Conservation (phyloP, 2,113 vertebrate genomes). For the Tyto alba region DNA sequence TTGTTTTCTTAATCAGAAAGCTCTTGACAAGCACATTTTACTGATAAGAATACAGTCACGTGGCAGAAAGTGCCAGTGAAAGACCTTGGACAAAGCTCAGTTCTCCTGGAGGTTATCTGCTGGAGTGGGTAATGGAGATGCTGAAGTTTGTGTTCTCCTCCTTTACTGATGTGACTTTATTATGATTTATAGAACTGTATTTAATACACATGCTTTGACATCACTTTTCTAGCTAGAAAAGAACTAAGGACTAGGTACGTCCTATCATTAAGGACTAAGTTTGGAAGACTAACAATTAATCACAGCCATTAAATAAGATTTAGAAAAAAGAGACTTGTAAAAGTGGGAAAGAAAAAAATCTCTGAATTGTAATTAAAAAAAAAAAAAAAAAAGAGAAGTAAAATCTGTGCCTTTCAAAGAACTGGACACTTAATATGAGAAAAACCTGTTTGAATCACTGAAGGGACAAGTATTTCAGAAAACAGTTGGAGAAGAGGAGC, state of each 20-base stretch:
- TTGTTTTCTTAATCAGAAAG: not conserved
- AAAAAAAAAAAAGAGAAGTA: not conserved
- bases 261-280: not conserved
- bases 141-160: not conserved
- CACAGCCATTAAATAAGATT: not conserved
- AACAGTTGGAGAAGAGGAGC: not conserved
- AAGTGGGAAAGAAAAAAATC: not conserved
- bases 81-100: not conserved
- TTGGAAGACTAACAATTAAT: not conserved
- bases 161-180: not conserved
- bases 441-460: not conserved
- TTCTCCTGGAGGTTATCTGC: not conserved
- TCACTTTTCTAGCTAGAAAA: not conserved
- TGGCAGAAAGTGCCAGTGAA: not conserved
- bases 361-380: not conserved
- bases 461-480: not conserved
- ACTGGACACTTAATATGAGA: not conserved
- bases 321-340: not conserved
- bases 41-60: rapidly evolving
- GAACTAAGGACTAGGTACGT: not conserved
- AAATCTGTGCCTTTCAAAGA: not conserved
- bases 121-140: not conserved
- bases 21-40: not conserved
- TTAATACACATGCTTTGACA: not conserved
- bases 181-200: not conserved